Conservation (phyloP, 2,888 invertebrate species). For the Andrena hattorfiana region DNA sequence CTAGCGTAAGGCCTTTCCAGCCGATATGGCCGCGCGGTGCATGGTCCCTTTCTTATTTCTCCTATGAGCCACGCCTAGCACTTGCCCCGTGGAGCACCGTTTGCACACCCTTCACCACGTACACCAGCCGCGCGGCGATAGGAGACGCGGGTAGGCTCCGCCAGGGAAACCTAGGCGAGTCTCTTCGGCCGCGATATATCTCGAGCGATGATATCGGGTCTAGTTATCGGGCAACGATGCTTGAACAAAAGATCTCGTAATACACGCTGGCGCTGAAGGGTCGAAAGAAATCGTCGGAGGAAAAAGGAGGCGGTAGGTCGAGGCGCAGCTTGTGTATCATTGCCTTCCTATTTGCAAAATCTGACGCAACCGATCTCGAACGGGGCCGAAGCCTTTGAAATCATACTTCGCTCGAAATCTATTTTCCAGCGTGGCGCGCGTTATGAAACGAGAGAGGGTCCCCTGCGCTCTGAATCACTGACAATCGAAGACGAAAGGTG, state of each 20-base stretch:
- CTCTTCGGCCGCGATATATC: slow-evolving; percentile 54
- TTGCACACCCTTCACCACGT: slow-evolving; percentile 76
- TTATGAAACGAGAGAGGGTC: slow-evolving; percentile 40
- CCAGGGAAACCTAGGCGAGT: slow-evolving; percentile 58
- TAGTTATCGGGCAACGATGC: slow-evolving; percentile 30
- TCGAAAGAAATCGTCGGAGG: neutral
- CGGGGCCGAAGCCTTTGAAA: slow-evolving; percentile 9
- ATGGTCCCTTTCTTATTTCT: slow-evolving; percentile 82
- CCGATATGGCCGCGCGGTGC: slow-evolving; percentile 66
- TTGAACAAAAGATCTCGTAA: slow-evolving; percentile 29
- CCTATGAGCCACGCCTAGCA: slow-evolving; percentile 81
- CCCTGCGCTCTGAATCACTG: slow-evolving; percentile 32
- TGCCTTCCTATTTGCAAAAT: slow-evolving; percentile 36
- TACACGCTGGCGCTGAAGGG: slow-evolving; percentile 2
- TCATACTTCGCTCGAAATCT: slow-evolving; percentile 52
- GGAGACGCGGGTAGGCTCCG: neutral
- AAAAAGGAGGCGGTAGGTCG: slow-evolving; percentile 13
- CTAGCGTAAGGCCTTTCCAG: slow-evolving; percentile 73
- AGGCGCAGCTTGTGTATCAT: neutral
- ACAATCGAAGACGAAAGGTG: slow-evolving; percentile 54
- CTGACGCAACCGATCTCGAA: slow-evolving; percentile 33
- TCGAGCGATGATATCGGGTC: slow-evolving; percentile 51
- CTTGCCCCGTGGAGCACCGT: slow-evolving; percentile 70
- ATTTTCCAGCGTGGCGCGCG: slow-evolving; percentile 32
- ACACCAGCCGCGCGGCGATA: slow-evolving; percentile 31